Percentiles rank a stretch among this genome's conserved stretches.
Evolutionary conservation across 1,140 invertebrate genomes (phyloP).

Genomic region (honey bee (Apis mellifera)): DNA sequence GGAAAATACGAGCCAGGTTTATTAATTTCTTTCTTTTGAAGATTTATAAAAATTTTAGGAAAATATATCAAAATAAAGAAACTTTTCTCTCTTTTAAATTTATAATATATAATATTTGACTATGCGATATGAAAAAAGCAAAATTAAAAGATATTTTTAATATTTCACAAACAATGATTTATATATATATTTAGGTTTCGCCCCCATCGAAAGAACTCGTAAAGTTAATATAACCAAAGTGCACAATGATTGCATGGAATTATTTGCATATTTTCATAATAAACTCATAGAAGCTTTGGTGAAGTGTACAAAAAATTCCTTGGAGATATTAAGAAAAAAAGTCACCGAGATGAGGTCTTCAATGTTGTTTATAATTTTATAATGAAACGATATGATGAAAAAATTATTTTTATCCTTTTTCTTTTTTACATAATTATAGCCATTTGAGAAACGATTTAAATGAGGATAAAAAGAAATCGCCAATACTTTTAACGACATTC

Average conservation of each 20-base stretch:
- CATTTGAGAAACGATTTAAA: conserved; percentile 73
- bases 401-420: conserved; percentile 3
- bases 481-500: conserved; percentile 84
- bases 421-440: conserved; percentile 44
- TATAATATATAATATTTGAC: too few relatives aligned
- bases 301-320: conserved; percentile 85
- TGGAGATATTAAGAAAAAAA: conserved; percentile 85
- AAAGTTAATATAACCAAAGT: conserved; percentile 83
- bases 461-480: conserved; percentile 77
- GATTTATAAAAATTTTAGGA: too few relatives aligned
- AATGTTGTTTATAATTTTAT: background rate
- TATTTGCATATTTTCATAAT: conserved; percentile 88
- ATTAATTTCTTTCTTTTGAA: too few relatives aligned
- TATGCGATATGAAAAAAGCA: too few relatives aligned
- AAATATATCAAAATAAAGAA: too few relatives aligned
- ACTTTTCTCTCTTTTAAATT: too few relatives aligned
- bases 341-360: conserved; percentile 71
- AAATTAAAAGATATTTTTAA: too few relatives aligned
- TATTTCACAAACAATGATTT: background rate
- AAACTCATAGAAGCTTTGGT: conserved; percentile 87
- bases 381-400: background rate
- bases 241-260: conserved; percentile 88
- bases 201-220: conserved; percentile 83
- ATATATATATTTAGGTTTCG: conserved; percentile 80
- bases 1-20: conserved; percentile 82